phyloP scores from a whole-genome alignment of 2,888 invertebrate species.

The Deroplatys truncata region DNA sequence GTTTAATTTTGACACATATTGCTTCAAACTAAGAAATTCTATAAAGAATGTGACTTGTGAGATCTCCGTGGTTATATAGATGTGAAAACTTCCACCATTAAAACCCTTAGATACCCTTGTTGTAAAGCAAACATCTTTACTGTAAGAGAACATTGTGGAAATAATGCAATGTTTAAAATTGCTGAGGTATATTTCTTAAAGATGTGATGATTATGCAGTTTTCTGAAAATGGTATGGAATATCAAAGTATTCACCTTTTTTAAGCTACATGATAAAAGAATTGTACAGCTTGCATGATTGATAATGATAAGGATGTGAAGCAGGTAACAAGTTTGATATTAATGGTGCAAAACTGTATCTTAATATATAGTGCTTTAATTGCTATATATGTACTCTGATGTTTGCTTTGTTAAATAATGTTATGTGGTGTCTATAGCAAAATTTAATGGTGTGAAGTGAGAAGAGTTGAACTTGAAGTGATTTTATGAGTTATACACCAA shows the following conservation, averaged over 20 bases:
- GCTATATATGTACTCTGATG: not conserved
- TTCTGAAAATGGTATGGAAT: not conserved
- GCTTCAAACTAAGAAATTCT: not conserved
- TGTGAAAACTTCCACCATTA: not conserved
- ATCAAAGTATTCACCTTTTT: not conserved
- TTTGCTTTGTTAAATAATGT: not conserved
- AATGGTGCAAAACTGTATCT: not conserved
- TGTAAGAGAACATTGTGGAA: not conserved
- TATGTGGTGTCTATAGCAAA: not conserved
- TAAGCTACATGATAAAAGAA: not conserved
- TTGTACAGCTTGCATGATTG: not conserved
- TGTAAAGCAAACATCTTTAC: not conserved
- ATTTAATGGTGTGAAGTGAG: not conserved
- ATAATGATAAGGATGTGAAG: not conserved
- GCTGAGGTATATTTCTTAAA: not conserved
- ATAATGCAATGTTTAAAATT: not conserved
- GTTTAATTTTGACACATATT: not conserved
- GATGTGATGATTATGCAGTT: no score
- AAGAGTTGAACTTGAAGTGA: not conserved
- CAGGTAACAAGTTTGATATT: not conserved
- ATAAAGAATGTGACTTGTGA: not conserved
- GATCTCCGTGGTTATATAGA: not conserved
- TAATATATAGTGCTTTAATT: not conserved
- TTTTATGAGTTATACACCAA: not conserved
- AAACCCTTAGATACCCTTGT: not conserved